Percentiles rank a stretch among this genome's conserved stretches.
phyloP scores from a whole-genome alignment of 1,140 invertebrate genomes.

The Mamestra configurata region DNA sequence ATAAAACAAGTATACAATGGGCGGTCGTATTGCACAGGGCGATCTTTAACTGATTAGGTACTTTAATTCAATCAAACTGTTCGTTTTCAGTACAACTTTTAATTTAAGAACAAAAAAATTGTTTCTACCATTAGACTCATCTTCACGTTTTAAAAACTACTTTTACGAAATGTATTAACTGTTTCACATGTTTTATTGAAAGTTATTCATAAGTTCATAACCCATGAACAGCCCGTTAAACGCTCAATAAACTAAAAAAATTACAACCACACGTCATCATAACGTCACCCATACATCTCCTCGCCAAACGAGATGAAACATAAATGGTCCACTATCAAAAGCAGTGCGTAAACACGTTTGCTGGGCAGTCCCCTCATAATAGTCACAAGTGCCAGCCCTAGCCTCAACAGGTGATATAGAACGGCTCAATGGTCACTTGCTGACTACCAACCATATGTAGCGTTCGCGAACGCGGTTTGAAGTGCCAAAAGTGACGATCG shows the following conservation, averaged over 20 bases:
- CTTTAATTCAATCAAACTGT: no score
- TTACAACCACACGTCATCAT: neutral
- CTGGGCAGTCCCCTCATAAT: conserved; percentile 1
- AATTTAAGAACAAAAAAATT: no score
- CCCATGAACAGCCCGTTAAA: neutral
- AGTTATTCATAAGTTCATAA: neutral
- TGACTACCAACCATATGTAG: conserved; percentile 70
- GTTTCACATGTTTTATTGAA: neutral
- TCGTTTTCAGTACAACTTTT: no score
- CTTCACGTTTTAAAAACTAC: no score
- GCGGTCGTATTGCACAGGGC: no score
- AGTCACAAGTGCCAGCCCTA: conserved; percentile 36
- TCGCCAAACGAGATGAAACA: neutral
- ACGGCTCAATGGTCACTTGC: conserved; percentile 70
- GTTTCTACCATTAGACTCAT: no score
- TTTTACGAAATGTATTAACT: neutral
- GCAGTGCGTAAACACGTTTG: conserved; percentile 25
- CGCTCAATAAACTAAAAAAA: neutral
- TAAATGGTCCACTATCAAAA: neutral
- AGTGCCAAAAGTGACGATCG: conserved; percentile 57
- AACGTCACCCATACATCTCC: neutral
- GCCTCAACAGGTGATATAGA: conserved; percentile 64
- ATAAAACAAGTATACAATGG: no score
- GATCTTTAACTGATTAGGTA: no score
- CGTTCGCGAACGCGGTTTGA: conserved; percentile 70